Conservation (phyloP, 2,113 vertebrate genomes). For the Lophochroa leadbeateri region DNA sequence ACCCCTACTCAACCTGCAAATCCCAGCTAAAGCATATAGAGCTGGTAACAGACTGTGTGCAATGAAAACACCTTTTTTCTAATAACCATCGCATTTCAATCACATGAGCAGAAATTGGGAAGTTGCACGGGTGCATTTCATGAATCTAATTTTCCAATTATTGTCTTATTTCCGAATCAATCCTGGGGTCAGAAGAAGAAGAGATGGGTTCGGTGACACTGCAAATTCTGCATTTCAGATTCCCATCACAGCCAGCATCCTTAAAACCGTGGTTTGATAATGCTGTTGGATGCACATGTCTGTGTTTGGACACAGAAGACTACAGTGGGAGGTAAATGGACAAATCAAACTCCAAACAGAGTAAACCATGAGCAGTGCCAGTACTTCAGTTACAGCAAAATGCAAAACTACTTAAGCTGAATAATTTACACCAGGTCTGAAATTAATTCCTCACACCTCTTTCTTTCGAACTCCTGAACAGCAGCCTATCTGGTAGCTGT, state of each 20-base stretch:
- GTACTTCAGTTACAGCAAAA: neutral
- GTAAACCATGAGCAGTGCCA: neutral
- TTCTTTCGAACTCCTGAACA: neutral
- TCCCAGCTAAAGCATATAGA: neutral
- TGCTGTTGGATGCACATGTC: neutral
- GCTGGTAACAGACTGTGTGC: neutral
- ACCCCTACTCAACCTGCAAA: neutral
- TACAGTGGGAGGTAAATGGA: neutral
- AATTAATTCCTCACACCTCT: neutral
- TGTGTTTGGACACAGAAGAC: neutral
- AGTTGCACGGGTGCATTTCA: neutral
- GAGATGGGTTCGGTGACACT: neutral
- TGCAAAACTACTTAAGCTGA: neutral
- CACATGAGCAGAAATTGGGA: neutral
- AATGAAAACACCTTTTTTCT: neutral
- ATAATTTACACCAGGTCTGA: neutral
- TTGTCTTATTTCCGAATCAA: slow-evolving; percentile 14
- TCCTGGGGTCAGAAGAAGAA: neutral
- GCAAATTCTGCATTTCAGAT: slow-evolving; percentile 39
- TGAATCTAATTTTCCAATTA: slow-evolving; percentile 37
- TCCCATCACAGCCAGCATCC: neutral
- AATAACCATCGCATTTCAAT: neutral
- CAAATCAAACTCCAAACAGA: neutral
- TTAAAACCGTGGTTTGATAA: neutral
- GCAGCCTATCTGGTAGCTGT: neutral